phyloP scores from a whole-genome alignment of 1,140 invertebrate species.

The Metaphire vulgaris region DNA sequence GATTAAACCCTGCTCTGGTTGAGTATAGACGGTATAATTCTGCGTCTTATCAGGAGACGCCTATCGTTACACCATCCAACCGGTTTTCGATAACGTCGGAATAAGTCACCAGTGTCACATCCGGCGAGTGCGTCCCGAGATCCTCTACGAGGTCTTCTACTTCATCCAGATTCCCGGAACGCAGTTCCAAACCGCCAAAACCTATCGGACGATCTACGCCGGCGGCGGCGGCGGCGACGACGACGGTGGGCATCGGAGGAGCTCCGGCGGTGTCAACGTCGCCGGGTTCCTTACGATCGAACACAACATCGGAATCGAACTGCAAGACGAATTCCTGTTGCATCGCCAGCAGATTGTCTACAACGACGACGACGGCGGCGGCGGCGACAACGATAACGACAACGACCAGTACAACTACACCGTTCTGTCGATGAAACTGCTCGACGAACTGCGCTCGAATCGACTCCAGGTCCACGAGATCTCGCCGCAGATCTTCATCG shows the following conservation, averaged over 20 bases:
- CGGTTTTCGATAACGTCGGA: conserved; percentile 30
- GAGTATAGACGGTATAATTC: too few relatives aligned
- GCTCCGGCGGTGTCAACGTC: too few relatives aligned
- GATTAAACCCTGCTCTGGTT: too few relatives aligned
- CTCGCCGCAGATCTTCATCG: conserved; percentile 17
- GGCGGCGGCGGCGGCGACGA: conserved; percentile 6
- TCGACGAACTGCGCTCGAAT: conserved; percentile 16
- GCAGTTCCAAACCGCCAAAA: conserved; percentile 11
- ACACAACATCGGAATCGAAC: conserved; percentile 29
- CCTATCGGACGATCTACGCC: conserved; percentile 12
- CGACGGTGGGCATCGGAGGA: conserved; percentile 19
- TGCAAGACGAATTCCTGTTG: conserved; percentile 16
- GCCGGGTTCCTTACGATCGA: conserved; percentile 25
- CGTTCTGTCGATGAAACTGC: not conserved
- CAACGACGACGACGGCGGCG: not conserved
- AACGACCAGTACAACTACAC: conserved; percentile 5
- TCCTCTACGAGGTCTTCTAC: conserved; percentile 30
- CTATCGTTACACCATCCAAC: conserved; percentile 31
- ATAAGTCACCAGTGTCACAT: conserved; percentile 28
- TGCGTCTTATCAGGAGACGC: conserved; percentile 35
- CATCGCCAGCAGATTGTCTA: not conserved
- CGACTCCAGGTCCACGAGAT: conserved; percentile 21
- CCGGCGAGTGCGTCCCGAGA: conserved; percentile 5
- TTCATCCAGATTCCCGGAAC: conserved; percentile 19
- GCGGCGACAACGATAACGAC: conserved; percentile 1